Conservation (phyloP, 2,888 invertebrate genomes). For the Synanthedon formicaeformis region DNA sequence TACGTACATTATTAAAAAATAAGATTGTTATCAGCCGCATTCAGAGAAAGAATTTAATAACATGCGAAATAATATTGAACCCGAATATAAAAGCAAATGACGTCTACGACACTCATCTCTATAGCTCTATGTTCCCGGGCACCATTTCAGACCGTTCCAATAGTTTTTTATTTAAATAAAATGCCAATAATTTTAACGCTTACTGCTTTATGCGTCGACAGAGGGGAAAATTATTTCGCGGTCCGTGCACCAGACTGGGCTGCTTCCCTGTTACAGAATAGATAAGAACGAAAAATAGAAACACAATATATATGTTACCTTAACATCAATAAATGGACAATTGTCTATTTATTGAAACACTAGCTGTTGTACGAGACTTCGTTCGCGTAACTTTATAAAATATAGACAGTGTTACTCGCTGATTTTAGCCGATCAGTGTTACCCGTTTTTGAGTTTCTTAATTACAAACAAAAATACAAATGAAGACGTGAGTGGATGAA, state of each 20-base stretch:
- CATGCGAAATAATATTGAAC: constrained; percentile 35
- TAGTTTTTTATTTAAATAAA: constrained; percentile 54
- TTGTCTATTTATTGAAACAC: no score
- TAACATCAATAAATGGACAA: no score
- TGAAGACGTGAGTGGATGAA: no score
- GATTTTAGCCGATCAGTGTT: no score
- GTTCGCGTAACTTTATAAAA: no score
- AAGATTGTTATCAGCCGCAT: constrained; percentile 55
- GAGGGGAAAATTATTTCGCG: constrained; percentile 29
- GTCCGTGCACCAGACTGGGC: constrained; percentile 6
- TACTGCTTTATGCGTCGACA: constrained; percentile 30
- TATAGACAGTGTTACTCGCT: no score
- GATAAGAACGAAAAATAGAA: background rate
- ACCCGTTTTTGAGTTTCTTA: no score
- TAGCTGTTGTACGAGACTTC: no score
- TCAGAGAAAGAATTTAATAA: constrained; percentile 64
- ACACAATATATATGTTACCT: background rate
- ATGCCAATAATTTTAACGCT: constrained; percentile 42
- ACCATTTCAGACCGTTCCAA: constrained; percentile 16
- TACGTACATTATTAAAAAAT: constrained; percentile 57
- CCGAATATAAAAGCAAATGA: constrained; percentile 26
- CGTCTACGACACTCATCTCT: constrained; percentile 21
- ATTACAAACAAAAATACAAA: no score
- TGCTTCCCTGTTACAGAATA: background rate
- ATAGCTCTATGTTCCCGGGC: constrained; percentile 4